Evolutionary conservation across 2,888 invertebrate genomes (phyloP).

Genomic region (Melanotus villosus): DNA sequence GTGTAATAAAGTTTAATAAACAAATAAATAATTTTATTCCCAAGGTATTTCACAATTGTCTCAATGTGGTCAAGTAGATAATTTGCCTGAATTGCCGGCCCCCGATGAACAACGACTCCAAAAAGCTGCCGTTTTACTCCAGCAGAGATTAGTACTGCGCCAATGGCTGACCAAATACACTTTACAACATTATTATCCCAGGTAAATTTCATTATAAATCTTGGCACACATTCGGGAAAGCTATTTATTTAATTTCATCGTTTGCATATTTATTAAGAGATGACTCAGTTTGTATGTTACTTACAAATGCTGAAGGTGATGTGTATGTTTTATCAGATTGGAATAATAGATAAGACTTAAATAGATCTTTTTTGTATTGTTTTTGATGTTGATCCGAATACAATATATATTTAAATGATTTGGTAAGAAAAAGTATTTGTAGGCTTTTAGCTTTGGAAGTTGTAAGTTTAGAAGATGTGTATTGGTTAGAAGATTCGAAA

Average conservation of each 20-base stretch:
- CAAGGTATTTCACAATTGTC: slow-evolving; percentile 88
- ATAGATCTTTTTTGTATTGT: too few species aligned
- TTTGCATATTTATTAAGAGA: too few species aligned
- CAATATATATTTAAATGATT: too few species aligned
- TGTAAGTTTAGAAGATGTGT: slow-evolving; percentile 89
- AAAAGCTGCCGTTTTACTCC: slow-evolving; percentile 84
- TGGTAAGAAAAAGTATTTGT: too few species aligned
- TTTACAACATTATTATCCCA: slow-evolving; percentile 81
- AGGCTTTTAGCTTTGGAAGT: slow-evolving; percentile 86
- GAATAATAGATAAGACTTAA: too few species aligned
- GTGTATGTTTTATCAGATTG: too few species aligned
- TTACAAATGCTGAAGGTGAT: too few species aligned
- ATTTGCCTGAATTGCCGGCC: slow-evolving; percentile 85
- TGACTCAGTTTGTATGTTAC: too few species aligned
- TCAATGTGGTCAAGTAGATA: slow-evolving; percentile 84
- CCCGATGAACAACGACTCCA: slow-evolving; percentile 88
- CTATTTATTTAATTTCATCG: slow-evolving; percentile 47
- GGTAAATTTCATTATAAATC: too few species aligned
- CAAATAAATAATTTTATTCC: too few species aligned
- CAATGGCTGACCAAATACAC: slow-evolving; percentile 87
- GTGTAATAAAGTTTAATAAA: too few species aligned
- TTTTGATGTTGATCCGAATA: too few species aligned
- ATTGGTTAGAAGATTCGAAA: slow-evolving; percentile 89
- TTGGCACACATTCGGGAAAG: background rate
- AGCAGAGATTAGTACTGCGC: slow-evolving; percentile 86